These are phyloP conservation scores for Alcedo atthis DNA, from an alignment of 2,797 vertebrate genomes.

Conservation along the genomic window DNA sequence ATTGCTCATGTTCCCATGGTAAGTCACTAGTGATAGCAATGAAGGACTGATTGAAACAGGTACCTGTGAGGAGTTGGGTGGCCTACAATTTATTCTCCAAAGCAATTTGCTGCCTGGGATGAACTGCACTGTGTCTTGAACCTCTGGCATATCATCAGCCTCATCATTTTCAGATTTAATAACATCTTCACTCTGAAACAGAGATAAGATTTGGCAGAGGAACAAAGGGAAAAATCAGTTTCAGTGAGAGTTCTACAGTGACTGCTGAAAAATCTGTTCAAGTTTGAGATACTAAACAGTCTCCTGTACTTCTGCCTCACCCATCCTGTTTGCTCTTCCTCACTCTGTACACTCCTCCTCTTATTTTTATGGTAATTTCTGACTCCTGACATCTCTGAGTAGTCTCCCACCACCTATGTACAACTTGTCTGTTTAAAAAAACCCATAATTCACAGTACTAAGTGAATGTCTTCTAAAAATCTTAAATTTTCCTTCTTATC, in stretches of 20 bases:
- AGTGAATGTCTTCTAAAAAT: background rate
- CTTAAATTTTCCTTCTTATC: background rate
- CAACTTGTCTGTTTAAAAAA: background rate
- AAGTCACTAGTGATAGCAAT: background rate
- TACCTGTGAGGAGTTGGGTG: conserved; percentile 89
- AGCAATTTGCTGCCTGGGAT: conserved; percentile 93
- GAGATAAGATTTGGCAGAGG: background rate
- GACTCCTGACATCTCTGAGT: background rate
- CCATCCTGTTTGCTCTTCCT: background rate
- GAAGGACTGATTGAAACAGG: background rate
- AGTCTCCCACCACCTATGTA: background rate
- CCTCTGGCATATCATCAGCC: conserved; percentile 90
- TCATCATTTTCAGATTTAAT: conserved; percentile 82
- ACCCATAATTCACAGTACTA: background rate
- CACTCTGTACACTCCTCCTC: background rate
- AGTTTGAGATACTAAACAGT: background rate
- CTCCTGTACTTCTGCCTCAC: background rate
- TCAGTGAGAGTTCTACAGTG: background rate
- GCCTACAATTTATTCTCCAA: conserved; percentile 93
- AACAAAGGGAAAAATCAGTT: background rate
- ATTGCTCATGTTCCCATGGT: background rate
- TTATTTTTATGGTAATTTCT: background rate
- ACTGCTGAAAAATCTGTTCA: background rate
- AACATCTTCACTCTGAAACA: conserved; percentile 79
- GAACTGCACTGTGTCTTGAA: conserved; percentile 92